Conservation (phyloP, 2,113 vertebrate genomes). For the Eonycteris spelaea region DNA sequence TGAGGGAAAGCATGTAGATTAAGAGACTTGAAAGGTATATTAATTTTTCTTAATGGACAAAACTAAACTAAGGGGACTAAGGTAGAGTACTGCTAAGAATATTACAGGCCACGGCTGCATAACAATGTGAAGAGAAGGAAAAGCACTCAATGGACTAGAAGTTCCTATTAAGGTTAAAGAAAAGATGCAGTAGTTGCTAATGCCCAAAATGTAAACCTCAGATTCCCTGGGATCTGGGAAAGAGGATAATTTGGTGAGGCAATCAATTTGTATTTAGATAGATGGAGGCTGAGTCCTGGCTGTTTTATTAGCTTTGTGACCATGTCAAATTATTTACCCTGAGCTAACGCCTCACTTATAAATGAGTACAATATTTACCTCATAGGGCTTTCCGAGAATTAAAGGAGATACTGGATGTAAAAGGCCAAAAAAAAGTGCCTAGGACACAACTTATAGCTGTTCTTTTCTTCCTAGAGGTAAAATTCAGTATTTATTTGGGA, state of each 20-base stretch:
- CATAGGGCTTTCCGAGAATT: not conserved
- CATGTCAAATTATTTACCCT: not conserved
- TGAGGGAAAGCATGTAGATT: not conserved
- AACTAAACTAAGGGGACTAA: not conserved
- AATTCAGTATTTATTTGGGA: not conserved
- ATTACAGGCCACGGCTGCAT: not conserved
- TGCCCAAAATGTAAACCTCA: not conserved
- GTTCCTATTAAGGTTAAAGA: not conserved
- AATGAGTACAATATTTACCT: not conserved
- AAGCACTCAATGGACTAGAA: not conserved
- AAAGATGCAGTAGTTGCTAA: not conserved
- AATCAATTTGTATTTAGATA: not conserved
- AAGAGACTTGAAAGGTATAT: not conserved
- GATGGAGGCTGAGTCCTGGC: not conserved
- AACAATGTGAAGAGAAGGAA: not conserved
- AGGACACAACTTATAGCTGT: not conserved
- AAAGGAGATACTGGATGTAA: not conserved
- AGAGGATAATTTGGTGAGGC: not conserved
- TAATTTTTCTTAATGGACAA: not conserved
- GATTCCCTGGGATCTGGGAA: not conserved
- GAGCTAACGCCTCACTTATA: not conserved
- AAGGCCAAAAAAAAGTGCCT: not conserved
- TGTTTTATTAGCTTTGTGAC: not conserved
- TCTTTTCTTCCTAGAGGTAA: not conserved
- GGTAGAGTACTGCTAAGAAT: not conserved